phyloP scores from a whole-genome alignment of 2,797 vertebrate genomes.

The Serranus cabrilla region DNA sequence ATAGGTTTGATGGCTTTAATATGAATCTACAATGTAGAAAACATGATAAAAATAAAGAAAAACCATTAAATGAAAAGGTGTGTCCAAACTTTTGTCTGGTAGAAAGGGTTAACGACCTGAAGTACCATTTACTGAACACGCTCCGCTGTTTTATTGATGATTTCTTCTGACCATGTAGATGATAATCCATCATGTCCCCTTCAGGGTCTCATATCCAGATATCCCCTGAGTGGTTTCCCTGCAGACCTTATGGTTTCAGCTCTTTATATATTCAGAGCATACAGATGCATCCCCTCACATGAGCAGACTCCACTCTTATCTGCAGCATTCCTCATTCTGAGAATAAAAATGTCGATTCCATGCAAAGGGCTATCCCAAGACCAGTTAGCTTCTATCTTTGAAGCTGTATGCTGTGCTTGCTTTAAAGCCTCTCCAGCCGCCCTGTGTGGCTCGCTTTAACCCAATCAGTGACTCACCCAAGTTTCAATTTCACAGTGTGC shows the following conservation, averaged over 20 bases:
- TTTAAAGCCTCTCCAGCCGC: constrained; percentile 35
- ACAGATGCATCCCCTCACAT: background rate
- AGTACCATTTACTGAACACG: background rate
- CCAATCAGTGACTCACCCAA: constrained; percentile 60
- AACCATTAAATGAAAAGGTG: too few species aligned
- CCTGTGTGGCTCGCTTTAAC: constrained; percentile 48
- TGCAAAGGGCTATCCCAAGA: constrained; percentile 22
- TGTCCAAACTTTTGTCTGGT: too few species aligned
- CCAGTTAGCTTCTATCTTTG: constrained; percentile 25
- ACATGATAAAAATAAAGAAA: too few species aligned
- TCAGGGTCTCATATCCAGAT: background rate
- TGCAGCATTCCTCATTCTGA: constrained; percentile 12
- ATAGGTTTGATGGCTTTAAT: too few species aligned
- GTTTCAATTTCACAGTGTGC: constrained; percentile 80
- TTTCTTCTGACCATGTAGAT: background rate
- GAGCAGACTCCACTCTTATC: constrained; percentile 29
- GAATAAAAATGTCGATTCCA: constrained; percentile 40
- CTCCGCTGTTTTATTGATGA: background rate
- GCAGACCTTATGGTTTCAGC: background rate
- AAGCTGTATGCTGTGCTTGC: constrained; percentile 5
- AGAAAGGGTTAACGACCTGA: background rate
- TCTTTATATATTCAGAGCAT: background rate
- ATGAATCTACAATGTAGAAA: too few species aligned
- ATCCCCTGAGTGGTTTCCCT: background rate
- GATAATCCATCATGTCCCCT: constrained; percentile 13